A percentile compares a stretch with the other conserved stretches of the same genome.
These are phyloP conservation scores for Ceratothoa steindachneri DNA, from an alignment of 2,888 invertebrate species.

Conservation along the genomic window DNA sequence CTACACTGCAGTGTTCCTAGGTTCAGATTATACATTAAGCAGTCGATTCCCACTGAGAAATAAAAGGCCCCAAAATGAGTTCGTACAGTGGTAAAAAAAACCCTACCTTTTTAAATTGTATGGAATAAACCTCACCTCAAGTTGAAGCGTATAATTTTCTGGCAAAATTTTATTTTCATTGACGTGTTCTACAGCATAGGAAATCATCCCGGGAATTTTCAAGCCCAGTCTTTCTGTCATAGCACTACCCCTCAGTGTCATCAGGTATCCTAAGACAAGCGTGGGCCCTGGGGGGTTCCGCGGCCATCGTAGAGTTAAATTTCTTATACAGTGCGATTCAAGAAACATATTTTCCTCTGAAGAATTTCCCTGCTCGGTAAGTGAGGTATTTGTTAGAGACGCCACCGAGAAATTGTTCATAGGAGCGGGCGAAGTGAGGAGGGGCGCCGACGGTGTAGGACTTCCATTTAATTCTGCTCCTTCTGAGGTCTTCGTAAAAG, in stretches of 20 bases:
- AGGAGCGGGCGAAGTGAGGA: background rate
- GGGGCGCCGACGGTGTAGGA: background rate
- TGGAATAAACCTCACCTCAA: slow-evolving; percentile 32
- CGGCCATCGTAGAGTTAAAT: slow-evolving; percentile 3
- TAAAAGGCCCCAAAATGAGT: too few relatives aligned
- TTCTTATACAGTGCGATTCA: too few relatives aligned
- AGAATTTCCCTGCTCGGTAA: too few relatives aligned
- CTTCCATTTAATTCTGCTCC: too few relatives aligned
- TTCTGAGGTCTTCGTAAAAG: too few relatives aligned
- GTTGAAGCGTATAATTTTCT: slow-evolving; percentile 51
- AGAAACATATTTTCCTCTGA: too few relatives aligned
- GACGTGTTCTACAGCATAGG: slow-evolving; percentile 81
- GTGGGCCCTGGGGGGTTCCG: background rate
- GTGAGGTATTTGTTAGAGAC: background rate
- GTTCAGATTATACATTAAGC: too few relatives aligned
- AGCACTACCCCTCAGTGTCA: slow-evolving; percentile 71
- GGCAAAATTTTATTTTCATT: slow-evolving; percentile 52
- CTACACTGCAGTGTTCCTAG: too few relatives aligned
- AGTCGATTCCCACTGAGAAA: too few relatives aligned
- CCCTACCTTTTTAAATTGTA: too few relatives aligned
- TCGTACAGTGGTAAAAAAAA: too few relatives aligned
- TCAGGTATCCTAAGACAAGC: slow-evolving; percentile 74
- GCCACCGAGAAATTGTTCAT: background rate
- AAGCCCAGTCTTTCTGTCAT: slow-evolving; percentile 68
- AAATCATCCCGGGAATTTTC: slow-evolving; percentile 82